A percentile compares a stretch with the other conserved stretches of the same genome.
phyloP scores from a whole-genome alignment of 2,888 invertebrate genomes.

The Atherix ibis region DNA sequence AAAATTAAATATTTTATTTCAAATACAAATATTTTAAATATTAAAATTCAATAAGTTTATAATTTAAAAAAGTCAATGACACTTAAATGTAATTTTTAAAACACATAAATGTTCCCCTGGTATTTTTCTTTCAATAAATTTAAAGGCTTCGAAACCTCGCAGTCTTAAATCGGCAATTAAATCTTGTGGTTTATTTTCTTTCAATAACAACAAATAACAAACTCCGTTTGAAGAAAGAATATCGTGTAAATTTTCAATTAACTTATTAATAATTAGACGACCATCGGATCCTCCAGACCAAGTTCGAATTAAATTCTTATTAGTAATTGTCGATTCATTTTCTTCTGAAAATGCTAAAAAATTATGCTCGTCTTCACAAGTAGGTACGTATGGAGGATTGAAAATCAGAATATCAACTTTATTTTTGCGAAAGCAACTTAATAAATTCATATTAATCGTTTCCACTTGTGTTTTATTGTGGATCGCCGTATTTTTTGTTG shows the following conservation, averaged over 20 bases:
- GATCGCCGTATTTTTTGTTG: conserved; percentile 46
- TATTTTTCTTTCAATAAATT: conserved; percentile 57
- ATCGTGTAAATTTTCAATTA: conserved; percentile 51
- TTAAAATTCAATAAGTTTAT: too few species aligned
- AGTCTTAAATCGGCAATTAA: conserved; percentile 43
- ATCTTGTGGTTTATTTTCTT: conserved; percentile 72
- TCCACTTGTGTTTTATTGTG: conserved; percentile 52
- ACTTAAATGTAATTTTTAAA: conserved; percentile 41
- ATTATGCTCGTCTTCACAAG: conserved; percentile 54
- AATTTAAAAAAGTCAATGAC: too few species aligned
- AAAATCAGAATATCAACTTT: conserved; percentile 79
- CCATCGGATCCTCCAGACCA: conserved; percentile 72
- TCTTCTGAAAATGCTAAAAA: conserved; percentile 39
- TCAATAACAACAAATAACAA: conserved; percentile 75
- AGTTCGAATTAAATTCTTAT: conserved; percentile 18
- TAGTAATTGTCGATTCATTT: conserved; percentile 5
- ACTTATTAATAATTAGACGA: conserved; percentile 56
- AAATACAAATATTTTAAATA: background rate
- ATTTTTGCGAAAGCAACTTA: conserved; percentile 37
- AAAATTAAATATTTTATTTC: background rate
- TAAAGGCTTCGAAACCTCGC: conserved; percentile 41
- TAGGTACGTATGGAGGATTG: conserved; percentile 97
- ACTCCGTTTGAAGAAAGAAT: conserved; percentile 59
- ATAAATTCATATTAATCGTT: conserved; percentile 47
- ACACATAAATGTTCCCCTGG: conserved; percentile 78